Base-by-base conservation (phyloP, 1,140 invertebrate species). In the Drosophila teissieri region DNA sequence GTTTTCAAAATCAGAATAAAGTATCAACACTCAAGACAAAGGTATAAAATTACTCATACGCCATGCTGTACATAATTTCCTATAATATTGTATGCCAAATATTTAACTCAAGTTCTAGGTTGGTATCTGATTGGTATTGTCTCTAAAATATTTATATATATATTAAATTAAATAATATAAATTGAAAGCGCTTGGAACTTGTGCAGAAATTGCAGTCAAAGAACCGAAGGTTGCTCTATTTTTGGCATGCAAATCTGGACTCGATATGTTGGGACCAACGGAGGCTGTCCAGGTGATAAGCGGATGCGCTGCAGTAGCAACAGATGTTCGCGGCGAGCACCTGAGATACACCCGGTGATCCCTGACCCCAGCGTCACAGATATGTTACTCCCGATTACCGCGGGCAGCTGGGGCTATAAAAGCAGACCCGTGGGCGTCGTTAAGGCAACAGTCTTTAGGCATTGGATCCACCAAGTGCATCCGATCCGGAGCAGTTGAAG, bases 371-470 rank as follows among this genome's bases (percentile, higher is more conserved):
- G 6, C 39, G 39, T 42, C 39, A 42, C 40, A 15, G 40, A 42
- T 42, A 42, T 17, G 40, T 15, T 15, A 42, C n/a, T 42, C 6
- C 40, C n/a, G 44, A 46, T 46, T 22, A 15, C 17, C 42, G 42
- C 31, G 10, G 14, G 22, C 17, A 6, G 17, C 46, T 22, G 17
- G 15, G 56, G 75, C 53, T 86, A 86, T 86, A 86, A 61, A 86
- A 86, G 49, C 45, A 12, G 7, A 22, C 12, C 27, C 3, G 10
- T n/a, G 10, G n/a, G 1, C 34, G 3, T 7, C 24, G 17, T 42
- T 52, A 48, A 56, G 68, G 39, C 75, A 91, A 90, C 90, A 91
- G 90, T 90, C 90, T 91, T 91, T 91, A 91, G 90, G 90, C 52
- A 80, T 91, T 91, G 81, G 84, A 83, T 73, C 65, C 67, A 49